Conservation (phyloP, 1,140 invertebrate species). For the Ptiloglossa arizonensis region DNA sequence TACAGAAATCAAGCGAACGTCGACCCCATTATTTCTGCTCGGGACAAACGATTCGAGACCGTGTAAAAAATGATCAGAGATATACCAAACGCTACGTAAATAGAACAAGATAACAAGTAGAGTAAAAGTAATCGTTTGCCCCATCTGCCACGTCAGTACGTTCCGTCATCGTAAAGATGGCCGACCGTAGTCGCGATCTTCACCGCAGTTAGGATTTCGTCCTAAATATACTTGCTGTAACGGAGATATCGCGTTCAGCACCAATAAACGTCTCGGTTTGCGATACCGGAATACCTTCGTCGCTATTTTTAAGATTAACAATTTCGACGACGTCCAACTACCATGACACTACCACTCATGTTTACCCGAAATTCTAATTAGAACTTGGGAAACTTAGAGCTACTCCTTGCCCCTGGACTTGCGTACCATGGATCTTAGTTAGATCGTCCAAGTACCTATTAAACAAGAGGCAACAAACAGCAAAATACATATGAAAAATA, state of each 20-base stretch:
- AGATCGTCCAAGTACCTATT: too few species aligned
- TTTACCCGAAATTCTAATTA: too few species aligned
- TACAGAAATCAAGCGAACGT: conserved; percentile 35
- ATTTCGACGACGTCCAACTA: too few species aligned
- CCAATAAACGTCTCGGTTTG: too few species aligned
- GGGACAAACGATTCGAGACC: conserved; percentile 13
- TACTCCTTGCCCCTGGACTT: too few species aligned
- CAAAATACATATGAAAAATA: too few species aligned
- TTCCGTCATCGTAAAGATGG: neutral
- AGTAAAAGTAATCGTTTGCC: conserved; percentile 35
- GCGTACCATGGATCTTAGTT: too few species aligned
- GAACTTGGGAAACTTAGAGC: neutral
- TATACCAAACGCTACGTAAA: conserved; percentile 27
- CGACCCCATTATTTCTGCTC: conserved; percentile 26
- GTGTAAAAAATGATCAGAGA: conserved; percentile 43
- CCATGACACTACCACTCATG: too few species aligned
- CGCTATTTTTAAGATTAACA: too few species aligned
- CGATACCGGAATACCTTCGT: too few species aligned
- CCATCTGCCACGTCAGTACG: conserved; percentile 5
- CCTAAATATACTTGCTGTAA: conserved; percentile 15
- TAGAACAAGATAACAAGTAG: conserved; percentile 39
- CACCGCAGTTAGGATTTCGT: neutral
- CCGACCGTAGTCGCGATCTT: neutral
- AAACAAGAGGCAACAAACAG: too few species aligned
- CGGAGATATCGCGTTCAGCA: neutral